Percentiles rank a stretch among this genome's conserved stretches.
Evolutionary conservation across 2,888 invertebrate species (phyloP).

Genomic region (Noctua pronuba): DNA sequence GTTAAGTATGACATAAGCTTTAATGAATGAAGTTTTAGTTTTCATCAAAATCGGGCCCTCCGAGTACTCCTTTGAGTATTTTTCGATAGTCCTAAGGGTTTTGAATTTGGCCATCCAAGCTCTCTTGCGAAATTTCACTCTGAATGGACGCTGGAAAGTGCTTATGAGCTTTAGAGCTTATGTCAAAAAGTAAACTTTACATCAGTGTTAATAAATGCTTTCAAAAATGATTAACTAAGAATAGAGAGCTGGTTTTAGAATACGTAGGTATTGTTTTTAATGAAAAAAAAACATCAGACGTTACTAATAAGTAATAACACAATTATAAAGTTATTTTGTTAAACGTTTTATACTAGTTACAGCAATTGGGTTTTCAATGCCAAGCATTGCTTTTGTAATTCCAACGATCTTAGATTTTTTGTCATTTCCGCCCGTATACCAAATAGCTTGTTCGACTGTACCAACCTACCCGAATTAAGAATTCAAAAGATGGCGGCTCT

Average conservation of each 20-base stretch:
- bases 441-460: constrained; percentile 1
- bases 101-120: background rate
- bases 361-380: background rate
- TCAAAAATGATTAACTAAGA: background rate
- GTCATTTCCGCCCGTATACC: background rate
- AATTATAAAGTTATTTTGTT: background rate
- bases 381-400: background rate
- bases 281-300: background rate
- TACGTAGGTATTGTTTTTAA: background rate
- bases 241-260: too few species aligned
- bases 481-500: constrained; percentile 60
- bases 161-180: background rate
- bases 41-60: background rate
- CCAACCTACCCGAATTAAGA: constrained; percentile 45
- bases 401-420: background rate
- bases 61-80: background rate
- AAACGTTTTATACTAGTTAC: background rate
- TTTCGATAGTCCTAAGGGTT: background rate
- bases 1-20: background rate
- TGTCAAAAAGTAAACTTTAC: background rate
- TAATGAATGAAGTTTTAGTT: background rate
- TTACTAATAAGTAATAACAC: background rate
- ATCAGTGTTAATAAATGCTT: background rate
- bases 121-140: too few species aligned
- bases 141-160: background rate